Base-by-base conservation (phyloP, 37 sponge, comb jelly and placozoan genomes). In the Halichondria panicea region DNA sequence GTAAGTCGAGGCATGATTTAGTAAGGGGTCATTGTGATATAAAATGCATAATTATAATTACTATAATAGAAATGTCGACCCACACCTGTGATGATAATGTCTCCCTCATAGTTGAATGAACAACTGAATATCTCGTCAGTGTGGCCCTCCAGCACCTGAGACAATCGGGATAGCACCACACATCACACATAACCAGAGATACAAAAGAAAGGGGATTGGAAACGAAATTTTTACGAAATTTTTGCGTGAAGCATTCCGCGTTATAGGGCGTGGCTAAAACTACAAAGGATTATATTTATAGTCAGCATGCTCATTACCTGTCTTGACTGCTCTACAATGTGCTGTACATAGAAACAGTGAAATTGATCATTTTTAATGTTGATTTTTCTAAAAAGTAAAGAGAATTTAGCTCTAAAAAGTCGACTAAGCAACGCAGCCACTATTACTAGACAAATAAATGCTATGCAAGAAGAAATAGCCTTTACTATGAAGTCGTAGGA, bases 71-170 rank as follows among this genome's bases (percentile, higher is more conserved):
- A 30, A 48, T 24, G 50, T 11, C 12, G 11, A 66, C 12, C 8
- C 12, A n/a, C 36, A 81, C 95, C 96, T 58, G 97, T 98, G n/a
- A 98, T 85, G 31, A 98, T 82, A 45, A 63, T 89, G 80, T 95
- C 87, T 61, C 99, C 99, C 43, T 87, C 88, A 66, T 98, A 98
- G 85, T 93, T 98, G 91, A 95, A 98, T 13, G 91, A 72, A 75
- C 91, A 92, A 55, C 94, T 88, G 74, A 98, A 95, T 30, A 98
- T 87, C 63, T 98, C 99, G 60, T 98, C 99, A 21, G 84, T 72
- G 55, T 98, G 99, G 8, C 99, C 99, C 63, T 90, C 96, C 59
- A 98, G 81, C 0, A 64, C 73, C 93, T 95, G 87, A 50, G 13
- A 6, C 12, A 37, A 27, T 36, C 28, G 43, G 22, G 24, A 43